phyloP scores from a whole-genome alignment of 1,140 invertebrate genomes.

The Argopecten irradians region DNA sequence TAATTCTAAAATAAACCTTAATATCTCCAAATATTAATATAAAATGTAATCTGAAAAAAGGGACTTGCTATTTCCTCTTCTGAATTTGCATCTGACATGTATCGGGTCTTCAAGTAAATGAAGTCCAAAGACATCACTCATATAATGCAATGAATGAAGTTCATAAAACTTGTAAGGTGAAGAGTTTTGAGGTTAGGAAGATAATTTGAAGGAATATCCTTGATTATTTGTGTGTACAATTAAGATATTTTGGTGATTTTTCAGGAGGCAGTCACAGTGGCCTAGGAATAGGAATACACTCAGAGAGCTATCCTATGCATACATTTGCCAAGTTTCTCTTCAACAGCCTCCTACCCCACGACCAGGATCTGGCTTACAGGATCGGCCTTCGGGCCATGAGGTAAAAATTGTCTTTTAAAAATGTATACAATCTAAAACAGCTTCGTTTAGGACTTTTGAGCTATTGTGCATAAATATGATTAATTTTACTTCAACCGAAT shows the following conservation, averaged over 20 bases:
- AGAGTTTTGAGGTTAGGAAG: too few species aligned
- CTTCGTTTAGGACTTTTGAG: background rate
- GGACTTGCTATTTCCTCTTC: too few species aligned
- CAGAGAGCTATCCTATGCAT: conserved; percentile 87
- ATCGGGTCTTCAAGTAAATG: too few species aligned
- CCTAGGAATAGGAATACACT: conserved; percentile 85
- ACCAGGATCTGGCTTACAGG: conserved; percentile 87
- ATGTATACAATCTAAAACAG: background rate
- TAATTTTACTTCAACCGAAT: background rate
- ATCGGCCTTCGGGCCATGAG: conserved; percentile 81
- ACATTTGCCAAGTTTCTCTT: conserved; percentile 90
- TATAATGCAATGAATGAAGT: too few species aligned
- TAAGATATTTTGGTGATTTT: conserved; percentile 10
- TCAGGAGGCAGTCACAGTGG: conserved; percentile 87
- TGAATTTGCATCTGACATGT: too few species aligned
- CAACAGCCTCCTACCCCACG: conserved; percentile 83
- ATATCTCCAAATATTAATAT: too few species aligned
- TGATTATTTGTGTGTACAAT: background rate
- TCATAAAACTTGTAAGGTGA: too few species aligned
- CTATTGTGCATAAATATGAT: background rate
- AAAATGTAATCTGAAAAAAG: too few species aligned
- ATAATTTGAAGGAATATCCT: too few species aligned
- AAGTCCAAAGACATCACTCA: too few species aligned
- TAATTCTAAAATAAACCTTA: background rate
- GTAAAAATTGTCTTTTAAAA: conserved; percentile 62